Percentiles rank a stretch among this genome's conserved stretches.
These are phyloP conservation scores for Sprattus sprattus DNA, from an alignment of 2,113 vertebrate species.

Conservation along the genomic window DNA sequence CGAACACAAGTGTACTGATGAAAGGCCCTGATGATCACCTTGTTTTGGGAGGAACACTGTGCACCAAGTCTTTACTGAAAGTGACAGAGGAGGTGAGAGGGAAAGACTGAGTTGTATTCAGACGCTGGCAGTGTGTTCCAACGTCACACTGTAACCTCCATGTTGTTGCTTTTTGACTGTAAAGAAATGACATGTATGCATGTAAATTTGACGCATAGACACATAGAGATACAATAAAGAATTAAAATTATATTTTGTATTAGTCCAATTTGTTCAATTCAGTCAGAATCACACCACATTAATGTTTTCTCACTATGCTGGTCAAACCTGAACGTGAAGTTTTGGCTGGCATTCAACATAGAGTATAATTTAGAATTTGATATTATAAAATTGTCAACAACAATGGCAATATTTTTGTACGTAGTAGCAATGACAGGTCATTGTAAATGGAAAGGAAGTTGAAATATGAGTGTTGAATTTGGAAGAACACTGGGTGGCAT, in stretches of 20 bases:
- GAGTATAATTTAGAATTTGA: no score
- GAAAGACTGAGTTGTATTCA: slow-evolving; percentile 63
- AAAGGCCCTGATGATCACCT: slow-evolving; percentile 69
- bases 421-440: no score
- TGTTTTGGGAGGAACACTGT: slow-evolving; percentile 65
- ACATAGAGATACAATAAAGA: not conserved
- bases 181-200: not conserved
- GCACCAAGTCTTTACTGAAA: slow-evolving; percentile 78
- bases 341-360: no score
- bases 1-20: not conserved
- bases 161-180: slow-evolving; percentile 73
- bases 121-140: slow-evolving; percentile 64
- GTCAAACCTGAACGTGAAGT: no score
- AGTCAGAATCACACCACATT: no score
- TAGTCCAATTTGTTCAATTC: not conserved
- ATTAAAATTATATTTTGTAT: no score
- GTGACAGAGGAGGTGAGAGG: slow-evolving; percentile 81
- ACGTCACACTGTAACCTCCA: slow-evolving; percentile 82
- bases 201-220: not conserved
- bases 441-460: no score
- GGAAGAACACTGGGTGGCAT: no score
- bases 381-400: no score
- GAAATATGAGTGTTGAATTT: no score
- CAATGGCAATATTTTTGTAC: no score
- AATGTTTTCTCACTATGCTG: no score